Evolutionary conservation across 2,113 vertebrate species (phyloP), one percentile per base, ranked within the genome.

Genomic region (Odobenus rosmarus): DNA sequence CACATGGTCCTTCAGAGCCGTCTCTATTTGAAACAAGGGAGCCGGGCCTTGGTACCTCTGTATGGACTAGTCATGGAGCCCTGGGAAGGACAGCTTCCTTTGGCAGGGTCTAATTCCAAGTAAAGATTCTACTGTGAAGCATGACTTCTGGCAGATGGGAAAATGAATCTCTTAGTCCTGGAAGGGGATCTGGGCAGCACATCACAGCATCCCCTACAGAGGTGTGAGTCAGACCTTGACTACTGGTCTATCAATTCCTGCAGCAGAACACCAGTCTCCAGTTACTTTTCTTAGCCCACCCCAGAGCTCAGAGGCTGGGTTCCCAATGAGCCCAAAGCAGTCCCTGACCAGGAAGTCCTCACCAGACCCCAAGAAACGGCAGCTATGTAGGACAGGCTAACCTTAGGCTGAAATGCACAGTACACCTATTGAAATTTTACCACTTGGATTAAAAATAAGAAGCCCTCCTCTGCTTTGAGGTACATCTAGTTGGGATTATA

Each of bases 31-130:
- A 80, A 39, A n/a, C 11, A 53, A 62, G 24, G 36, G n/a, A 61
- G 11, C 14, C 0, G 2, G 79, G 14, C 7, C 33, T 55, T 77
- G 33, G 42, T 62, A 42, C 1, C 1, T 62, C 46, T 10, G 15
- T 6, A 19, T 0, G 19, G 8, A 53, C 5, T 10, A 51, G 36
- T 74, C n/a, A 12, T 1, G 1, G 64, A 42, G 7, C 49, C 13
- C 33, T 26, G 19, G 1, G 16, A 31, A 18, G 92, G 55, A n/a
- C 46, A 31, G 19, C 26, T 53, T 86, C 7, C 51, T 13, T n/a
- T 14, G 8, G 49, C 9, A 51, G 16, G 9, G 10, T 18, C 7
- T 55, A n/a, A 59, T 42, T 55, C 33, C 2, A 0, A 80, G 9
- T 3, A 59, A 33, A 24, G 39, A 46, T 15, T 28, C 24, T 18